Conservation (phyloP, 2,113 vertebrate species). For the Myrmophylax atrothorax region DNA sequence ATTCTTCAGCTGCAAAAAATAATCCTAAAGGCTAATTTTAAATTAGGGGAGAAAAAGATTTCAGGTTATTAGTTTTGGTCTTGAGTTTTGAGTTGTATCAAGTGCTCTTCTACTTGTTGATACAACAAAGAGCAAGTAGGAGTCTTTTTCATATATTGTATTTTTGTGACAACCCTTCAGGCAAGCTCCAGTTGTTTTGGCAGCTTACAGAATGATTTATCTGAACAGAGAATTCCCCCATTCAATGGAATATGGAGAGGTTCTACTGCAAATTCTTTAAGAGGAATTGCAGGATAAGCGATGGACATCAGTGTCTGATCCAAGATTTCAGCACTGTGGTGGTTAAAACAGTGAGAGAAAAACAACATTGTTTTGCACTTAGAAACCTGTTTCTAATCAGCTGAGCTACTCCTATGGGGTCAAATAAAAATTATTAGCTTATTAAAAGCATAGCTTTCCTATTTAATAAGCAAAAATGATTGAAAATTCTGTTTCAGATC, state of each 20-base stretch:
- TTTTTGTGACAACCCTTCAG: not conserved
- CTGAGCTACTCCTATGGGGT: conserved; percentile 80
- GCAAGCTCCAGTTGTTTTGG: not conserved
- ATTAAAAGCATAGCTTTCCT: conserved; percentile 84
- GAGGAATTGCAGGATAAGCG: conserved; percentile 37
- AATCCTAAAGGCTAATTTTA: not conserved
- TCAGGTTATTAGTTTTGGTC: not conserved
- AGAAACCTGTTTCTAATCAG: conserved; percentile 82
- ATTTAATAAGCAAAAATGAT: conserved; percentile 86
- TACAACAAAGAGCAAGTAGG: not conserved
- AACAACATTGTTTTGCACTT: conserved; percentile 77
- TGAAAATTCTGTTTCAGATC: conserved; percentile 82
- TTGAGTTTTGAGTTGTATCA: not conserved
- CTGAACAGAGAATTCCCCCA: not conserved
- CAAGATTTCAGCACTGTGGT: conserved; percentile 70
- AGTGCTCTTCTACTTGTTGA: not conserved
- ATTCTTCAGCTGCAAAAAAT: not conserved
- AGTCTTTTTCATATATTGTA: not conserved
- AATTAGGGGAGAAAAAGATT: not conserved
- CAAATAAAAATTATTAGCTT: conserved; percentile 86
- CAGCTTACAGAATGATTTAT: not conserved
- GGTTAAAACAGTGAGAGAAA: conserved; percentile 74
- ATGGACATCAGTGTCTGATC: conserved; percentile 38
- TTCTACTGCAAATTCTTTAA: not conserved
- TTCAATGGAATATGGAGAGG: not conserved